Conservation (phyloP, 2,888 invertebrate species). For the Belgica antarctica region DNA sequence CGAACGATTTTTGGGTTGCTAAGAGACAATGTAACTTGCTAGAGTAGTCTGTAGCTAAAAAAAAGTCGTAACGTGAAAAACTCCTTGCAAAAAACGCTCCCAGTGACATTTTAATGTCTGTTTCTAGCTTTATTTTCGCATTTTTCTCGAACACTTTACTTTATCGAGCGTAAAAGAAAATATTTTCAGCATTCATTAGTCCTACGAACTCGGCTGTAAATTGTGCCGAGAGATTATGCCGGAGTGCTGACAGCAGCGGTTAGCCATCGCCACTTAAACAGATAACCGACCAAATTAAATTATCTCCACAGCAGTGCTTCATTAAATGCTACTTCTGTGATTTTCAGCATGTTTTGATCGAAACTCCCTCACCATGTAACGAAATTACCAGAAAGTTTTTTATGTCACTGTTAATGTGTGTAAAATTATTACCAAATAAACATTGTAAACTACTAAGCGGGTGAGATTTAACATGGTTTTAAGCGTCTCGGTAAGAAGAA, state of each 20-base stretch:
- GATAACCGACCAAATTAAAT: neutral
- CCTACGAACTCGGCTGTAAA: neutral
- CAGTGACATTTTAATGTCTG: constrained; percentile 1
- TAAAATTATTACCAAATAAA: constrained; percentile 13
- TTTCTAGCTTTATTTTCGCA: neutral
- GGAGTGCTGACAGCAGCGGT: neutral
- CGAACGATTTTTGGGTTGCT: too few species aligned
- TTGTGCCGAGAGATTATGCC: neutral
- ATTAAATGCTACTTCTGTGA: neutral
- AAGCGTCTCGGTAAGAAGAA: neutral
- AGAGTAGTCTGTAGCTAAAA: too few species aligned
- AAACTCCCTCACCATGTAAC: neutral
- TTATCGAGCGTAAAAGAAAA: constrained; percentile 26
- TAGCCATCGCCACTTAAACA: neutral
- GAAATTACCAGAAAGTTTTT: neutral
- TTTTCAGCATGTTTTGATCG: neutral
- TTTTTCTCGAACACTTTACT: neutral
- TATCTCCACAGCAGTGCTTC: constrained; percentile 7
- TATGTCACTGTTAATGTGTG: constrained; percentile 8
- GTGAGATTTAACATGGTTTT: neutral
- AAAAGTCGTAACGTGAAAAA: too few species aligned
- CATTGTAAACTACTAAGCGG: neutral
- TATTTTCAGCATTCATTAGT: neutral
- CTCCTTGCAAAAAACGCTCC: too few species aligned
- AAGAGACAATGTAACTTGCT: too few species aligned